These are phyloP conservation scores for Microctenopoma steveboyesi DNA, from an alignment of 2,797 vertebrate genomes.

Conservation along the genomic window DNA sequence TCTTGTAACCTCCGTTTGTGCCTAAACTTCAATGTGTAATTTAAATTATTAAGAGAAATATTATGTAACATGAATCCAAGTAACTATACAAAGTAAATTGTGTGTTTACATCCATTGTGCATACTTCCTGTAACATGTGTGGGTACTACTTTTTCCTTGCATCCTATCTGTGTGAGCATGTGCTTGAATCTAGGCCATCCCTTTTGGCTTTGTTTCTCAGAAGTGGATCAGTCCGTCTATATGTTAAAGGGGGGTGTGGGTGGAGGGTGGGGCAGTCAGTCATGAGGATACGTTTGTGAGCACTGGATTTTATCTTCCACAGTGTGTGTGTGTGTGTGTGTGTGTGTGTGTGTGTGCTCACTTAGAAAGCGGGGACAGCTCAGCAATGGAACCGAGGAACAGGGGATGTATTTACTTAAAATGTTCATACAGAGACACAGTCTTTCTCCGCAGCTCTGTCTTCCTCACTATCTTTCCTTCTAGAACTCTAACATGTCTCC, in stretches of 20 bases:
- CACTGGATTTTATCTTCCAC: conserved; percentile 35
- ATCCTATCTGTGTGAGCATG: conserved; percentile 71
- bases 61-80: too few relatives aligned
- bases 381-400: conserved; percentile 31
- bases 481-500: conserved; percentile 50
- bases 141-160: conserved; percentile 34
- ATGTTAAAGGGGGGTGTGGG: not conserved
- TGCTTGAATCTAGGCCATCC: conserved; percentile 81
- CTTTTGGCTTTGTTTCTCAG: conserved; percentile 79
- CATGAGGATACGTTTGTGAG: conserved; percentile 67
- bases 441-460: conserved; percentile 27
- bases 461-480: conserved; percentile 60
- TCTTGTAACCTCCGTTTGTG: not conserved
- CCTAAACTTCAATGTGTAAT: conserved; percentile 12
- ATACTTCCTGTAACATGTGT: conserved; percentile 5
- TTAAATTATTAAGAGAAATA: too few relatives aligned
- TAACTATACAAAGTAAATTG: not conserved
- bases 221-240: conserved; percentile 72
- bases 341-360: not conserved
- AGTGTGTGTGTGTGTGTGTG: conserved; percentile 4
- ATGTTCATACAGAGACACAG: conserved; percentile 15
- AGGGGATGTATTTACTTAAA: conserved; percentile 51
- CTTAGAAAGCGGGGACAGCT: conserved; percentile 12
- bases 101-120: not conserved
- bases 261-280: conserved; percentile 26